Evolutionary conservation across 2,888 invertebrate species (phyloP).

Genomic region (Tineola bisselliella): DNA sequence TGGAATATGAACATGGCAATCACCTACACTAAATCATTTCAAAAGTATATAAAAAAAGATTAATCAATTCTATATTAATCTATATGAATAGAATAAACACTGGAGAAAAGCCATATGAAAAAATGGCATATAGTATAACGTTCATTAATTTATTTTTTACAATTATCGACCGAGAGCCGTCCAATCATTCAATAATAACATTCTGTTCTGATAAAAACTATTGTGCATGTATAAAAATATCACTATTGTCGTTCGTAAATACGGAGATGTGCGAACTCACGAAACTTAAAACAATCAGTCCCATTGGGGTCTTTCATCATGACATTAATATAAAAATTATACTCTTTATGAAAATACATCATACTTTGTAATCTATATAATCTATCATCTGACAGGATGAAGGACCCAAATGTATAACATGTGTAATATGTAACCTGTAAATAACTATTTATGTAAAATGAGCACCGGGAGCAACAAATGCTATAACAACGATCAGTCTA

Average conservation of each 20-base stretch:
- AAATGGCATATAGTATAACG: neutral
- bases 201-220: slow-evolving; percentile 64
- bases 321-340: slow-evolving; percentile 34
- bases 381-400: neutral
- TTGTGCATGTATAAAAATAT: slow-evolving; percentile 67
- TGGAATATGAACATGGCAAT: neutral
- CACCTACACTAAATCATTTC: neutral
- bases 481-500: slow-evolving; percentile 66
- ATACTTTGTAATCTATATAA: neutral
- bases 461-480: slow-evolving; percentile 67
- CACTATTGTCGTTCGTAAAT: slow-evolving; percentile 48
- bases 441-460: slow-evolving; percentile 64
- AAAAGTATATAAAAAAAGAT: neutral
- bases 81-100: neutral
- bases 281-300: slow-evolving; percentile 26
- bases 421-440: slow-evolving; percentile 55
- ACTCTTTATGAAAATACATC: slow-evolving; percentile 28
- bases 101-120: neutral
- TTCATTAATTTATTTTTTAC: neutral
- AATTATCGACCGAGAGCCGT: slow-evolving; percentile 52
- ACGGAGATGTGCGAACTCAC: slow-evolving; percentile 28
- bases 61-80: neutral
- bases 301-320: neutral
- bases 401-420: neutral
- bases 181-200: slow-evolving; percentile 63